phyloP scores from a whole-genome alignment of 2,797 vertebrate species.

The Cichlasoma orientale region DNA sequence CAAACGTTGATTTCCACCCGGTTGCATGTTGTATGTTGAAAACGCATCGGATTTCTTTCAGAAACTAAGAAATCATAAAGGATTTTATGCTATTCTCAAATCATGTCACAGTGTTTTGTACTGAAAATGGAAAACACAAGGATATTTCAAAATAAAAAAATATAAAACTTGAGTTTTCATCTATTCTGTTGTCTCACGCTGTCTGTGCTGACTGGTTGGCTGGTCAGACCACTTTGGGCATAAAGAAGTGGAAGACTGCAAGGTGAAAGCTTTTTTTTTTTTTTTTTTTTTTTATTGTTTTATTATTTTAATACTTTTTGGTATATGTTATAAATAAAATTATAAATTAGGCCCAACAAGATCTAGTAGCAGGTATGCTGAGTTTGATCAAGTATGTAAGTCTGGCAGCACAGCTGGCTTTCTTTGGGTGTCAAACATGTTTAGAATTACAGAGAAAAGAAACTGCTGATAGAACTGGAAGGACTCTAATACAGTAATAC shows the following conservation, averaged over 20 bases:
- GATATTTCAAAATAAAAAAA: not conserved
- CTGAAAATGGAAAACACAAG: not conserved
- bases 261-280: not conserved
- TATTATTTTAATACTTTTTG: not conserved
- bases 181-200: not conserved
- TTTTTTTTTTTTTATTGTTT: no score
- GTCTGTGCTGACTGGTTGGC: not conserved
- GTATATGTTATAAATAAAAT: not conserved
- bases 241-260: not conserved
- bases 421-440: not conserved
- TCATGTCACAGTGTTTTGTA: not conserved
- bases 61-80: not conserved
- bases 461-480: not conserved
- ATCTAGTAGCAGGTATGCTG: not conserved
- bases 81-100: not conserved
- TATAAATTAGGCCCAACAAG: not conserved
- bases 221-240: not conserved
- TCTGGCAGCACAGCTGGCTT: rapidly evolving
- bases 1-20: not conserved
- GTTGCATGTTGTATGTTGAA: not conserved
- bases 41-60: not conserved
- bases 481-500: not conserved
- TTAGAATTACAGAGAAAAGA: not conserved
- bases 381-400: not conserved
- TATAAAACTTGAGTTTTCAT: not conserved